Evolutionary conservation across 2,888 invertebrate genomes (phyloP).

Genomic region (Syrphus vitripennis): DNA sequence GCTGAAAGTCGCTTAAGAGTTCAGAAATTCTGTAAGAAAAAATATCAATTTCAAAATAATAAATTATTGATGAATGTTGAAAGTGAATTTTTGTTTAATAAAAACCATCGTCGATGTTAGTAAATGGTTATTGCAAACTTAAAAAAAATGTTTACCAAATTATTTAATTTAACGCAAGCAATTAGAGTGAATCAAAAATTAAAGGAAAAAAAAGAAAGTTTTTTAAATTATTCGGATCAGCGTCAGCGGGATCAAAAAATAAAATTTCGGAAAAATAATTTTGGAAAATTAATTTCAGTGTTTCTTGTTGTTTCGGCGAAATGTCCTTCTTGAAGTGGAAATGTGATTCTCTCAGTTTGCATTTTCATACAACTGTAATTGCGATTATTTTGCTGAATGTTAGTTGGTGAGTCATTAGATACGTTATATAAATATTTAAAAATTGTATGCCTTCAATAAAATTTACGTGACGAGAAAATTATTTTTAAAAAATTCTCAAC

Average conservation of each 20-base stretch:
- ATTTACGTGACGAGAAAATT: too few relatives aligned
- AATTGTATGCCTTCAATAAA: too few relatives aligned
- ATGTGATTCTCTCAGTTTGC: conserved; percentile 57
- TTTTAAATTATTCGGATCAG: not conserved
- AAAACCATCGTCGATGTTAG: conserved; percentile 41
- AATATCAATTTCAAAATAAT: not conserved
- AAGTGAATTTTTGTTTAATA: not conserved
- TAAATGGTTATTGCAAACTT: conserved; percentile 58
- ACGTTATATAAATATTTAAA: too few relatives aligned
- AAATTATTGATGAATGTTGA: conserved; percentile 7
- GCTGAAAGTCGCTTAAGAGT: conserved; percentile 23
- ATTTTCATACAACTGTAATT: conserved; percentile 57
- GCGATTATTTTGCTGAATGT: conserved; percentile 68
- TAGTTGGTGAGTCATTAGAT: conserved; percentile 66
- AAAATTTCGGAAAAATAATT: conserved; percentile 32
- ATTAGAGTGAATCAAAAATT: conserved; percentile 42
- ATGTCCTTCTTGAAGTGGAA: conserved; percentile 70
- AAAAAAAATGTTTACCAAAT: conserved; percentile 68
- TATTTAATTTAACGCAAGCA: conserved; percentile 49
- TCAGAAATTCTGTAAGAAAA: conserved; percentile 34
- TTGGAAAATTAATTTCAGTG: conserved; percentile 47
- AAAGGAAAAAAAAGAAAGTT: conserved; percentile 16
- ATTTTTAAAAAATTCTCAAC: too few relatives aligned
- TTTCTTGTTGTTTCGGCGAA: conserved; percentile 56
- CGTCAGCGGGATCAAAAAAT: conserved; percentile 13